Conservation (phyloP, 1,140 invertebrate species). For the Drosophila erecta region DNA sequence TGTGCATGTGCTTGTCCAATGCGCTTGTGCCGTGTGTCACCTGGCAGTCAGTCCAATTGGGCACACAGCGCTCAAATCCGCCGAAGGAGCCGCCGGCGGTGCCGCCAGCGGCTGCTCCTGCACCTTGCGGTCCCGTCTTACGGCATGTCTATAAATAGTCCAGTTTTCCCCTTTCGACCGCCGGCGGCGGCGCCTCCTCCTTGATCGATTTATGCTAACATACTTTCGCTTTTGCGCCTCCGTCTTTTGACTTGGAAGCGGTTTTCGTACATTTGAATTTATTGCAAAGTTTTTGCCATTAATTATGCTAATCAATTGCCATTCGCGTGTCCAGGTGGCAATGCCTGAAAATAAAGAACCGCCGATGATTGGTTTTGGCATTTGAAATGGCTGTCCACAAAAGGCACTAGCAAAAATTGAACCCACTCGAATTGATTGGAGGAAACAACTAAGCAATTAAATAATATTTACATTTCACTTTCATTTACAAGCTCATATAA, state of each 20-base stretch:
- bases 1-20: slow-evolving; percentile 48
- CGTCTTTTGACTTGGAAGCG: slow-evolving; percentile 8
- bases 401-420: neutral
- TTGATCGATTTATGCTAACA: slow-evolving; percentile 79
- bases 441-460: too few species aligned
- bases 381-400: slow-evolving; percentile 11
- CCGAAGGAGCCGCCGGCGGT: slow-evolving; percentile 39
- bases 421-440: neutral
- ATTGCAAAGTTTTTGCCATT: slow-evolving; percentile 58
- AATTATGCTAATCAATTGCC: slow-evolving; percentile 67
- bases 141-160: slow-evolving; percentile 72
- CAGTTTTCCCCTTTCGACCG: slow-evolving; percentile 37
- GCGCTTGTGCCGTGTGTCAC: slow-evolving; percentile 52
- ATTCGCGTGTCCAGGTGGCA: slow-evolving; percentile 44
- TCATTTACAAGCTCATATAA: too few species aligned
- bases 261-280: slow-evolving; percentile 33
- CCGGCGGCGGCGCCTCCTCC: slow-evolving; percentile 22
- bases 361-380: slow-evolving; percentile 33
- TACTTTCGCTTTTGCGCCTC: slow-evolving; percentile 71
- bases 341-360: slow-evolving; percentile 38
- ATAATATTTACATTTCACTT: too few species aligned
- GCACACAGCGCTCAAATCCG: slow-evolving; percentile 50
- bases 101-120: slow-evolving; percentile 23
- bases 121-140: slow-evolving; percentile 50
- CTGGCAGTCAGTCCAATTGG: slow-evolving; percentile 68